These are phyloP conservation scores for Eleginops maclovinus DNA, from an alignment of 2,113 vertebrate species.

Conservation along the genomic window DNA sequence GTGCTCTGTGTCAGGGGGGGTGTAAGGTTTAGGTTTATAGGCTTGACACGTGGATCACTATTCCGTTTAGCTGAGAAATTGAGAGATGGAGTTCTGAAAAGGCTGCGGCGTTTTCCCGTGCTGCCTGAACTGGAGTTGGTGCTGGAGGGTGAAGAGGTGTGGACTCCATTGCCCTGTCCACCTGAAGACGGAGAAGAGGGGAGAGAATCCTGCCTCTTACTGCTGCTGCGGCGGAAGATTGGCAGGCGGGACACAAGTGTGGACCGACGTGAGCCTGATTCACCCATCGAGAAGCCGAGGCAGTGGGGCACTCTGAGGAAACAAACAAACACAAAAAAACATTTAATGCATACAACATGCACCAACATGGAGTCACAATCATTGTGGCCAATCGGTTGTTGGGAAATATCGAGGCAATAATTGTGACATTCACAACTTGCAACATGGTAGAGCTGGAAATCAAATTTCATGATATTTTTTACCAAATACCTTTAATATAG, in stretches of 20 bases:
- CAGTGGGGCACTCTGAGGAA: slow-evolving; percentile 37
- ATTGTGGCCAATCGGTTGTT: not conserved
- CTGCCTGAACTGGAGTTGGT: slow-evolving; percentile 98
- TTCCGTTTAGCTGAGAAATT: slow-evolving; percentile 91
- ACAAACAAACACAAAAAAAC: slow-evolving; percentile 16
- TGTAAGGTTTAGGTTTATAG: slow-evolving; percentile 81
- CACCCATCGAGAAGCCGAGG: slow-evolving; percentile 87
- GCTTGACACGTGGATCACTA: slow-evolving; percentile 79
- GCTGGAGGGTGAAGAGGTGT: slow-evolving; percentile 96
- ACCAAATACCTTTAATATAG: too few relatives aligned
- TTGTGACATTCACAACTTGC: too few relatives aligned
- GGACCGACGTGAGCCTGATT: slow-evolving; percentile 91
- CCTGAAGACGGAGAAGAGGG: slow-evolving; percentile 95
- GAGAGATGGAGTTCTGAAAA: slow-evolving; percentile 94
- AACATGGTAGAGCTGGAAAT: too few relatives aligned
- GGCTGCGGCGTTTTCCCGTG: slow-evolving; percentile 92
- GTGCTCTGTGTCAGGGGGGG: slow-evolving; percentile 64
- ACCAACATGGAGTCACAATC: not conserved
- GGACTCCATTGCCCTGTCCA: slow-evolving; percentile 87
- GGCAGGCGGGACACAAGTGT: slow-evolving; percentile 96
- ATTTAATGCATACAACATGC: not conserved
- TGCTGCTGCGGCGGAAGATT: slow-evolving; percentile 94
- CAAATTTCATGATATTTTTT: too few relatives aligned
- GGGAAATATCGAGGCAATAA: too few relatives aligned
- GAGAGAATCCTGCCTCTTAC: slow-evolving; percentile 92